Conservation (phyloP, 2,888 invertebrate species). For the Cheilosia soror region DNA sequence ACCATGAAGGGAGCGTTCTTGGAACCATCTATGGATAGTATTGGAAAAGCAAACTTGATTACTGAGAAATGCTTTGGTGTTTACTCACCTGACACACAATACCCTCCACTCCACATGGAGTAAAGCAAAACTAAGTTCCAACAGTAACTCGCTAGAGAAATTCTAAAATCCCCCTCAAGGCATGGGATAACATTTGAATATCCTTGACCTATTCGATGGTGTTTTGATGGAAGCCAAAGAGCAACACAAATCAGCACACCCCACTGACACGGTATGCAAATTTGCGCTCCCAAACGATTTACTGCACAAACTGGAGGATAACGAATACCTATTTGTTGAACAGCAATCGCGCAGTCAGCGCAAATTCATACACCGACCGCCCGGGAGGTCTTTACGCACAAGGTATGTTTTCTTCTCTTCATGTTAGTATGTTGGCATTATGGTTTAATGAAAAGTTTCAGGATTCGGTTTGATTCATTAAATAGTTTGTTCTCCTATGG, state of each 20-base stretch:
- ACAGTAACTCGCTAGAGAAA: not conserved
- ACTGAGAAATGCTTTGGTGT: too few relatives aligned
- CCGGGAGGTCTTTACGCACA: too few relatives aligned
- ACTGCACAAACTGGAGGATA: not conserved
- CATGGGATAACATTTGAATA: slow-evolving; percentile 1
- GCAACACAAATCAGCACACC: not conserved
- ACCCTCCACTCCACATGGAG: too few relatives aligned
- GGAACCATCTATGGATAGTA: too few relatives aligned
- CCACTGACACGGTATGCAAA: slow-evolving; percentile 1
- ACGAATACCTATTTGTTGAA: not conserved
- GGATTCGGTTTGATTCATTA: slow-evolving; percentile 60
- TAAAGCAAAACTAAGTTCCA: too few relatives aligned
- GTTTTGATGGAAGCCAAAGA: not conserved
- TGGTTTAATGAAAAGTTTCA: slow-evolving; percentile 54
- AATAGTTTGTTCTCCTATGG: slow-evolving; percentile 39
- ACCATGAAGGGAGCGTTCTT: not conserved
- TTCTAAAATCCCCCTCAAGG: too few relatives aligned
- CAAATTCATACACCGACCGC: too few relatives aligned
- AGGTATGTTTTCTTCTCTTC: not conserved
- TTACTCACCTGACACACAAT: too few relatives aligned
- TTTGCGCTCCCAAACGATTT: slow-evolving; percentile 27
- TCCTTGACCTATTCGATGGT: not conserved
- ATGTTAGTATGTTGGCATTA: slow-evolving; percentile 27
- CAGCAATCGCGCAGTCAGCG: not conserved
- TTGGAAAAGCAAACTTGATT: too few relatives aligned